Evolutionary conservation across 2,797 vertebrate species (phyloP), one percentile per base, ranked within the genome.

Genomic region (Epinephelus malabaricus): DNA sequence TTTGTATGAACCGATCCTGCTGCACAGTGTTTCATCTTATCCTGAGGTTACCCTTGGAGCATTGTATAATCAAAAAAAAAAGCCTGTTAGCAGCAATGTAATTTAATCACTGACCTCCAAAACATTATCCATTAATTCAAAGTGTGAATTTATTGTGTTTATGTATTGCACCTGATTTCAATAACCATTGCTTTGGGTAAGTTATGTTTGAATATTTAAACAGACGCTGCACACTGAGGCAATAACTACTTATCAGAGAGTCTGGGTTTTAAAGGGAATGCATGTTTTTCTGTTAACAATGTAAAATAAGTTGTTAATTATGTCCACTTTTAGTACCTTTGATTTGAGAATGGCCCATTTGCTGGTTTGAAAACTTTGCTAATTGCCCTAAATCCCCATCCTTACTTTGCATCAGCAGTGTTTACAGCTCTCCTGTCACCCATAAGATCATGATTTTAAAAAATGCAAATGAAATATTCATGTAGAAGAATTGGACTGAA

Each of bases 391-490:
- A 77, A 70, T 67, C 58, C 25, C 21, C 12, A 14, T 56, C 18
- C 17, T 27, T 53, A 25, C 14, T 76, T 77, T 71, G 23, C 75
- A 84, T 73, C 55, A 54, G 23, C 43, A 56, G 59, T 78, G 56
- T 85, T 69, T 86, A 85, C 59, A 85, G 55, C 76, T n/a, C 40
- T 17, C 38, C 66, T 77, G 73, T 76, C 77, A 76, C n/a, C 62
- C 34, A 73, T 61, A 68, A 75, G 17, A 79, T 54, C n/a, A 40
- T 30, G n/a, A 72, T 86, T 81, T 76, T 43, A 43, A 63, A 76
- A 78, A 63, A 77, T 56, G 25, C 51, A 84, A 84, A 84, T 87
- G 19, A 87, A 83, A 90, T 83, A 82, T 91, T 83, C 51, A 84
- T 84, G 76, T 55, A n/a, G 65, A 58, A 61, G 65, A 84, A 84